Evolutionary conservation across 2,113 vertebrate species (phyloP).

Genomic region (Tricholaema leucomelas): DNA sequence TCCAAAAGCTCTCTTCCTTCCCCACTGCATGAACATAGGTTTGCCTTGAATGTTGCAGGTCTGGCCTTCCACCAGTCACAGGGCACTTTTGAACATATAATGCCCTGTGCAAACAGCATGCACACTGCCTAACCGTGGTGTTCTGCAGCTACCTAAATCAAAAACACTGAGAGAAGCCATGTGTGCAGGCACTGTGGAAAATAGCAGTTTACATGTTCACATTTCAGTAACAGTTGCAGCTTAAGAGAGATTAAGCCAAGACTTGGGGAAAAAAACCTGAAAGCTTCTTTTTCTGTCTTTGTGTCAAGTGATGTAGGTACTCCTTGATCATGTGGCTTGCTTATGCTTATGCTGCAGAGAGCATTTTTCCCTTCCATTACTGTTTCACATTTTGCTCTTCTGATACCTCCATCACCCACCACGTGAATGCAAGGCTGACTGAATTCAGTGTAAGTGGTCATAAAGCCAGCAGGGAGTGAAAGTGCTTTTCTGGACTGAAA

Average conservation of each 20-base stretch:
- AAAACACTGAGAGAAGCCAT: neutral
- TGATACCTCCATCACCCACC: neutral
- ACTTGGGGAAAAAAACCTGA: neutral
- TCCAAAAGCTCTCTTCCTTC: neutral
- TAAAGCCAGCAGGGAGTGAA: neutral
- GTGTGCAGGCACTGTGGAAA: neutral
- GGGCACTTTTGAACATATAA: neutral
- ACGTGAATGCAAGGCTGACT: neutral
- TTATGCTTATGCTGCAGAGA: neutral
- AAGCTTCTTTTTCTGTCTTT: neutral
- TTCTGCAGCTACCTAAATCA: neutral
- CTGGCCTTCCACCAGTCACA: neutral
- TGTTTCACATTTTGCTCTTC: neutral
- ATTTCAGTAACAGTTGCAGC: neutral
- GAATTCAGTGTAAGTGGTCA: neutral
- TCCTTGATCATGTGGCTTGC: accelerated
- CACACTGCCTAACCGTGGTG: neutral
- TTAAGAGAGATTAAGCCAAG: neutral
- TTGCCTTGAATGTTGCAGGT: neutral
- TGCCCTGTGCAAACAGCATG: neutral
- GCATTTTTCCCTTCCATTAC: neutral
- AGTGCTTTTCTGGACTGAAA: neutral
- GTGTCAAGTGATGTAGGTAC: neutral
- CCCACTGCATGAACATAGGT: neutral
- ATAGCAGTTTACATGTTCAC: neutral